phyloP scores from a whole-genome alignment of 2,797 vertebrate species.

The Ciconia nigra region DNA sequence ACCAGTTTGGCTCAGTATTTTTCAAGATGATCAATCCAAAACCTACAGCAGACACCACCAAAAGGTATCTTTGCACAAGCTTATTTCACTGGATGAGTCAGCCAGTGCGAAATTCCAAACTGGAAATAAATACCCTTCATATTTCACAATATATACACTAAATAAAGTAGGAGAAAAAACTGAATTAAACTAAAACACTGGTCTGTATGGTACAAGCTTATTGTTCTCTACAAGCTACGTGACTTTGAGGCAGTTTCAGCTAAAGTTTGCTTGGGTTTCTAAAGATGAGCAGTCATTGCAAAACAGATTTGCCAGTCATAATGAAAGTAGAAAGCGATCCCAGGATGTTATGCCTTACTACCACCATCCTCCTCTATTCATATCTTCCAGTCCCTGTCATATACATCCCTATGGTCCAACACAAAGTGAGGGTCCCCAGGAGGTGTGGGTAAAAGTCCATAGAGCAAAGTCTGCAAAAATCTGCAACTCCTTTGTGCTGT shows the following conservation, averaged over 20 bases:
- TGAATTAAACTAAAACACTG: neutral
- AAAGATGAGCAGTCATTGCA: neutral
- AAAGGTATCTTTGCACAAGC: neutral
- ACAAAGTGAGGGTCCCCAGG: neutral
- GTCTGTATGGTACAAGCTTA: neutral
- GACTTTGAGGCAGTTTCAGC: neutral
- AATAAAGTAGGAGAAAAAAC: neutral
- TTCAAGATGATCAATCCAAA: neutral
- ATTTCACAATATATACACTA: neutral
- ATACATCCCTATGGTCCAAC: neutral
- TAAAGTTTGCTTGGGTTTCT: neutral
- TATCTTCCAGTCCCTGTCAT: neutral
- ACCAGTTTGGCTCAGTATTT: neutral
- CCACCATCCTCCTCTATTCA: neutral
- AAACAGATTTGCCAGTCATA: slow-evolving; percentile 14
- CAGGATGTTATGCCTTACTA: neutral
- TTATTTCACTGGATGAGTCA: neutral
- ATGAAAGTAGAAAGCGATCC: neutral
- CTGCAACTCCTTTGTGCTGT: neutral
- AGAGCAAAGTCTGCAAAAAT: slow-evolving; percentile 4
- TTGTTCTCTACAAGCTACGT: neutral
- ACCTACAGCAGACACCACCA: neutral
- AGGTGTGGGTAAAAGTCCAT: neutral
- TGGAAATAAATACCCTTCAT: neutral
- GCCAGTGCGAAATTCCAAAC: neutral